A percentile compares a stretch with the other conserved stretches of the same genome.
Conservation (phyloP, 2,888 invertebrate species). For the Drosophila niveifrons region DNA sequence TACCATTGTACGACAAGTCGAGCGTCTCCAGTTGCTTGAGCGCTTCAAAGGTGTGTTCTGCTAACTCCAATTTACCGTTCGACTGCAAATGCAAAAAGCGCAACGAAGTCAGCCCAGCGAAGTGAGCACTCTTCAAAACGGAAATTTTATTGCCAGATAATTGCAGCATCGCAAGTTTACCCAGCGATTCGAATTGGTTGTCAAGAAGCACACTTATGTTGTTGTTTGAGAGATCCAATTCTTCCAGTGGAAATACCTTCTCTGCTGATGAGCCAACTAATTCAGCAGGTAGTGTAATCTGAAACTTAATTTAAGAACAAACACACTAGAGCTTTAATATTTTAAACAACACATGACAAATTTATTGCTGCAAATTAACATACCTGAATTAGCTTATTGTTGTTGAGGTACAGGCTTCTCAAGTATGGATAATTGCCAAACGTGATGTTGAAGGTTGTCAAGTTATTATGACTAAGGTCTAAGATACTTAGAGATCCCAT, state of each 20-base stretch:
- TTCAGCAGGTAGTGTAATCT: no score
- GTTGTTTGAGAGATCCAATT: constrained; percentile 55
- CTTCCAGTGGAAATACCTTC: constrained; percentile 65
- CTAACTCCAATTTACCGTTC: no score
- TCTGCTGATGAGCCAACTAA: constrained; percentile 60
- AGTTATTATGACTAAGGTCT: constrained; percentile 76
- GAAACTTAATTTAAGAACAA: no score
- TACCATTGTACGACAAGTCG: no score
- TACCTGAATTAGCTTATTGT: constrained; percentile 78
- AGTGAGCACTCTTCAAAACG: constrained; percentile 62
- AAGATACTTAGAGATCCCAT: constrained; percentile 67
- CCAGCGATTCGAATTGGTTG: constrained; percentile 53
- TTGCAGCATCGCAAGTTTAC: constrained; percentile 72
- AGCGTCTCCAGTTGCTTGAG: no score
- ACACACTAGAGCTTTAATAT: constrained; percentile 65
- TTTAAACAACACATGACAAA: constrained; percentile 1
- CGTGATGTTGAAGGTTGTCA: constrained; percentile 56
- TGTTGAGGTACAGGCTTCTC: constrained; percentile 67
- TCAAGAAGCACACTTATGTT: constrained; percentile 57
- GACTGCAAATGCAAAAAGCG: constrained; percentile 77
- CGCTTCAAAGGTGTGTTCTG: no score
- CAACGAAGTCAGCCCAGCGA: no score
- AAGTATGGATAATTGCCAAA: constrained; percentile 68
- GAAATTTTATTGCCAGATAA: constrained; percentile 78
- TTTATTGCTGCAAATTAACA: constrained; percentile 36